Percentiles rank a stretch among this genome's conserved stretches.
Conservation (phyloP, 2,888 invertebrate genomes). For the Petrolisthes cinctipes region DNA sequence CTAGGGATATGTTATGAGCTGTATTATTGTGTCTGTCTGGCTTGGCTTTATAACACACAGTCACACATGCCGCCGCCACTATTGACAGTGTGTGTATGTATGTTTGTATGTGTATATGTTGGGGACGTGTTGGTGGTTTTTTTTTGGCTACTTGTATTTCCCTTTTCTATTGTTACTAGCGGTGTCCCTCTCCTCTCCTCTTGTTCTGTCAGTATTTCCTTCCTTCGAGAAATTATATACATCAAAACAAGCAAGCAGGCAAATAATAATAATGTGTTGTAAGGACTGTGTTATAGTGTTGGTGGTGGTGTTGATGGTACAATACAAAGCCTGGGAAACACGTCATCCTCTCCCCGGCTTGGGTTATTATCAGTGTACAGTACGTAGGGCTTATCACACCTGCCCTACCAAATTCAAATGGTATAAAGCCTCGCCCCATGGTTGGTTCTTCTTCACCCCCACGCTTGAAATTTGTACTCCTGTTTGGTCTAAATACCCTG, state of each 20-base stretch:
- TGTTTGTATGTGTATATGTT: neutral
- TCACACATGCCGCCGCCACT: no score
- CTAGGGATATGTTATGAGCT: no score
- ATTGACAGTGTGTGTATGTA: no score
- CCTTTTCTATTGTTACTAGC: no score
- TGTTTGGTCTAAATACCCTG: neutral
- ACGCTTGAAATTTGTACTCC: slow-evolving; percentile 11
- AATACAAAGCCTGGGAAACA: neutral
- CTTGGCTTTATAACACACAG: no score
- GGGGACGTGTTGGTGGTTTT: neutral
- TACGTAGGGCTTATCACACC: slow-evolving; percentile 45
- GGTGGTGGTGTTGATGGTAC: neutral
- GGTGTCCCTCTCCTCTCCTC: no score
- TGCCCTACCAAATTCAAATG: slow-evolving; percentile 48
- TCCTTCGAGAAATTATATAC: no score
- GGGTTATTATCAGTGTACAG: slow-evolving; percentile 21
- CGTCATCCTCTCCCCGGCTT: slow-evolving; percentile 16
- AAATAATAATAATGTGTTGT: no score
- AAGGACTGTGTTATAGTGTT: neutral
- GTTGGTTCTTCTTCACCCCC: neutral
- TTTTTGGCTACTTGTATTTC: no score
- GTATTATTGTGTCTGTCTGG: no score
- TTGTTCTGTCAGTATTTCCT: no score
- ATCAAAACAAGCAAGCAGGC: no score
- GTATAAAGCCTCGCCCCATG: slow-evolving; percentile 47